phyloP scores from a whole-genome alignment of 64 coral and sea anemone species.

The Anthopleura sola region DNA sequence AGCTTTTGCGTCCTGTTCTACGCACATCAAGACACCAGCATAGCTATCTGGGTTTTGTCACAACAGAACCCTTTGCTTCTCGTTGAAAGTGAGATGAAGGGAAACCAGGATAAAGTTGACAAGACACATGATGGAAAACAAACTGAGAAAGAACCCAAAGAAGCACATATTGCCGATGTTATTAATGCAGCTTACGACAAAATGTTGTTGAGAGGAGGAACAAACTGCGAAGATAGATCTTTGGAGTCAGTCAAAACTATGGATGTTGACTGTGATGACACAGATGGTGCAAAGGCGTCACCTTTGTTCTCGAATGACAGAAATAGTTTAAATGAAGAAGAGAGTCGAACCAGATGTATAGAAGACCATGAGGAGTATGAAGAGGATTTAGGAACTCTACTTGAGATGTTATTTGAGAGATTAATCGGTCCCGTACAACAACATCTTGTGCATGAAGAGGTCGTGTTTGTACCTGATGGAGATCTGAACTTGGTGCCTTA shows the following conservation, averaged over 20 bases:
- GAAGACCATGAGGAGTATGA: neutral
- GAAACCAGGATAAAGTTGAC: no score
- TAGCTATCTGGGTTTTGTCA: neutral
- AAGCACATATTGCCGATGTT: neutral
- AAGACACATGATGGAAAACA: neutral
- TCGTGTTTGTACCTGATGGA: slow-evolving; percentile 43
- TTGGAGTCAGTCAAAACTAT: neutral
- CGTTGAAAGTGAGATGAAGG: neutral
- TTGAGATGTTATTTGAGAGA: neutral
- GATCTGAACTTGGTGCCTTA: slow-evolving; percentile 30
- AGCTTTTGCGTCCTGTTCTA: neutral
- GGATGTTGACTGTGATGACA: neutral
- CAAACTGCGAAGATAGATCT: neutral
- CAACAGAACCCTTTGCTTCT: neutral
- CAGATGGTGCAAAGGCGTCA: neutral
- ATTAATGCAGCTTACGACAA: neutral
- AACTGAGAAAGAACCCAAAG: neutral
- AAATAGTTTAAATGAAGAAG: neutral
- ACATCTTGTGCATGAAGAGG: neutral
- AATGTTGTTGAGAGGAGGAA: neutral
- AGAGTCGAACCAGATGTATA: neutral
- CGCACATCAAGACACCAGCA: no score
- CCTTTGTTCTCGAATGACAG: neutral
- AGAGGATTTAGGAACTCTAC: neutral
- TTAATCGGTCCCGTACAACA: neutral